Evolutionary conservation across 2,113 vertebrate species (phyloP).

Genomic region (Halichoerus grypus): DNA sequence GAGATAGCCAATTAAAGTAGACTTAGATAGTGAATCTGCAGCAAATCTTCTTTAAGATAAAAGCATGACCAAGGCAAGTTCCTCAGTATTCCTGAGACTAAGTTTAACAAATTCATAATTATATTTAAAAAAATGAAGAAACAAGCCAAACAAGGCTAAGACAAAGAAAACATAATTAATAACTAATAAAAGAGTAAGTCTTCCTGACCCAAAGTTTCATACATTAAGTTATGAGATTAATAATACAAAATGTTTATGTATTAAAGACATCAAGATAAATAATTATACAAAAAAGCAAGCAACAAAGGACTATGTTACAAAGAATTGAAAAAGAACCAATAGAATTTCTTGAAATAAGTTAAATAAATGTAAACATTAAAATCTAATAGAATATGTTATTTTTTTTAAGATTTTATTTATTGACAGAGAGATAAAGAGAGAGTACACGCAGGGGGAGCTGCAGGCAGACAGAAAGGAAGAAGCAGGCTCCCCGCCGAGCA

Average conservation of each 20-base stretch:
- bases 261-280: not conserved
- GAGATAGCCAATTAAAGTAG: not conserved
- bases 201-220: not conserved
- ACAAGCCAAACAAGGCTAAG: not conserved
- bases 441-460: no score
- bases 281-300: not conserved
- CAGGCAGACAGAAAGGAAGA: no score
- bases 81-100: not conserved
- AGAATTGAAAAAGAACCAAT: not conserved
- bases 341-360: not conserved
- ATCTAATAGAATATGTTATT: not conserved
- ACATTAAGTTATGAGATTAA: not conserved
- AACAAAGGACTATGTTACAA: not conserved
- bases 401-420: no score
- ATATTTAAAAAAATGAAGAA: not conserved
- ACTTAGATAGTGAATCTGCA: not conserved
- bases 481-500: no score
- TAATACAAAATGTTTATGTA: not conserved
- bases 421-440: no score
- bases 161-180: not conserved
- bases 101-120: not conserved
- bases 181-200: not conserved
- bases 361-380: not conserved
- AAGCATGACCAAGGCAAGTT: not conserved
- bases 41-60: not conserved